A percentile compares a stretch with the other conserved stretches of the same genome.
Conservation (phyloP, 2,888 invertebrate genomes). For the Charanyca ferruginea region DNA sequence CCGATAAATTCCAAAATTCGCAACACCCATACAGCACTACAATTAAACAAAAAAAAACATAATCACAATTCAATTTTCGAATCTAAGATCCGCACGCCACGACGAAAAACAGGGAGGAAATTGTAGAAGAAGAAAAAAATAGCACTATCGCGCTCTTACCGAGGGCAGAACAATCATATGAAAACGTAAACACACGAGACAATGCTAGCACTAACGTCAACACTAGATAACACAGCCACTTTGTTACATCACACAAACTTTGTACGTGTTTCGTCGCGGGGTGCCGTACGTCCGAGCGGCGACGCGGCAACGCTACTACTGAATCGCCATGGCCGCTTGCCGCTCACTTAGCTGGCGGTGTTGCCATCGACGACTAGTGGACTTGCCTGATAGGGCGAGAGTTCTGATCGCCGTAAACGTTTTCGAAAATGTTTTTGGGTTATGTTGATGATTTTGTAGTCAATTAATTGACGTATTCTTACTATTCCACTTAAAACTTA, state of each 20-base stretch:
- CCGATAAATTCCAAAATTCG: constrained; percentile 50
- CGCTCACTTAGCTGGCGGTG: constrained; percentile 82
- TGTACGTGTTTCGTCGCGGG: constrained; percentile 56
- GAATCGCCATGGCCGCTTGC: constrained; percentile 81
- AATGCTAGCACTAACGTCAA: constrained; percentile 73
- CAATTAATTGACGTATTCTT: no score
- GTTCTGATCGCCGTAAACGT: not conserved
- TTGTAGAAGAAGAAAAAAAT: constrained; percentile 52
- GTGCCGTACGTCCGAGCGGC: constrained; percentile 63
- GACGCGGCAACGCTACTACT: constrained; percentile 66
- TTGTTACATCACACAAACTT: constrained; percentile 79
- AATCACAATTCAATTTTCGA: constrained; percentile 39
- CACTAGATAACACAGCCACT: constrained; percentile 70
- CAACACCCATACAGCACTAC: constrained; percentile 34
- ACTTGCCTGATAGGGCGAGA: constrained; percentile 30
- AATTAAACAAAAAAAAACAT: constrained; percentile 20
- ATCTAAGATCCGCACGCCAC: constrained; percentile 51
- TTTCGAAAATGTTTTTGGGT: not conserved
- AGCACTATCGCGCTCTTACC: constrained; percentile 56
- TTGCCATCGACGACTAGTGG: constrained; percentile 67
- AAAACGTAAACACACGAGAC: constrained; percentile 81
- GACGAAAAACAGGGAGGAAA: constrained; percentile 52
- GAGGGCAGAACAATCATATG: constrained; percentile 68
- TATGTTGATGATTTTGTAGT: not conserved
- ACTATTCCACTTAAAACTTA: no score